Evolutionary conservation across 2,113 vertebrate species (phyloP).

Genomic region (Ornithorhynchus anatinus): DNA sequence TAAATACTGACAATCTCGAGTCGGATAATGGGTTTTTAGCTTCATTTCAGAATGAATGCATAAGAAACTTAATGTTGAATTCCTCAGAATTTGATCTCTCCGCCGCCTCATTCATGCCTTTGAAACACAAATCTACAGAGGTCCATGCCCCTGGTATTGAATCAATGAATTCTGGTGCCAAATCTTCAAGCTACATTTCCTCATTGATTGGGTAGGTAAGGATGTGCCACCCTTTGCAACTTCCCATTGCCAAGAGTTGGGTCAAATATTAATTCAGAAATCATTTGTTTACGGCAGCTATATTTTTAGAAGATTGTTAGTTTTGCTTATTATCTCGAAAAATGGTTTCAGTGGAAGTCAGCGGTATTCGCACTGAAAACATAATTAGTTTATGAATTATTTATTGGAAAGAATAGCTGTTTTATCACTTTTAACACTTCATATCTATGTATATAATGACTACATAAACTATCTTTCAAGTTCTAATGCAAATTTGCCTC

Average conservation of each 20-base stretch:
- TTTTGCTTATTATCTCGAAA: conserved; percentile 10
- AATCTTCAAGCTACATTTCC: neutral
- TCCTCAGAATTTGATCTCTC: too few species aligned
- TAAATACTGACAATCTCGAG: too few species aligned
- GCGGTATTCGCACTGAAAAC: conserved; percentile 17
- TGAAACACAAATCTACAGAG: too few species aligned
- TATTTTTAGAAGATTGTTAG: conserved; percentile 5
- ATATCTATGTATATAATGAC: neutral
- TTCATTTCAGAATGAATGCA: too few species aligned
- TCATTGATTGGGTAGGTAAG: conserved; percentile 5
- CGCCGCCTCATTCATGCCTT: too few species aligned
- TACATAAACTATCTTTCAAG: neutral
- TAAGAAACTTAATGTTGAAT: too few species aligned
- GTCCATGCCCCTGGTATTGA: too few species aligned
- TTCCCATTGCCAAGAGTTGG: conserved; percentile 41
- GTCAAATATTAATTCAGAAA: conserved; percentile 38
- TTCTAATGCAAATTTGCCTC: neutral
- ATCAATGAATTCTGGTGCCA: neutral
- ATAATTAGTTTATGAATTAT: conserved; percentile 31
- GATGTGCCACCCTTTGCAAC: conserved; percentile 31
- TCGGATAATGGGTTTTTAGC: too few species aligned
- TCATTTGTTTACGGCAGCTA: conserved; percentile 47
- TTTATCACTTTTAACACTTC: neutral
- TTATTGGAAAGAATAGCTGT: neutral
- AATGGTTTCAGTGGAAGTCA: conserved; percentile 19